Percentiles rank a stretch among this genome's conserved stretches.
Evolutionary conservation across 1,140 invertebrate genomes (phyloP).

Genomic region (Drosophila bipectinata): DNA sequence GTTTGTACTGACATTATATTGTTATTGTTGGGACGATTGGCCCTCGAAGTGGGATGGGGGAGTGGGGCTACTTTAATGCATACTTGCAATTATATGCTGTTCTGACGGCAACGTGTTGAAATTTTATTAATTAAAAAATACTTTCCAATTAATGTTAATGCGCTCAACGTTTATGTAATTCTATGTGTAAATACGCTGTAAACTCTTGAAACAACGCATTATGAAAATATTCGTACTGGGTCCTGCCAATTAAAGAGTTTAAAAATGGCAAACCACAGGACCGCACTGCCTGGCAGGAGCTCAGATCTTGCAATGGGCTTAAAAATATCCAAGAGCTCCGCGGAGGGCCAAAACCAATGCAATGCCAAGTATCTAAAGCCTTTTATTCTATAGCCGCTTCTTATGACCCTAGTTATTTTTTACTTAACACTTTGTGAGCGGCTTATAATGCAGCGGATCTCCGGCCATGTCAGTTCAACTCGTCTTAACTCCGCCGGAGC

Average conservation of each 20-base stretch:
- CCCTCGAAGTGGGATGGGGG: constrained; percentile 10
- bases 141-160: constrained; percentile 79
- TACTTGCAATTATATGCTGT: constrained; percentile 66
- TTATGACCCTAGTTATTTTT: constrained; percentile 43
- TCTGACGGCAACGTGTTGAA: constrained; percentile 56
- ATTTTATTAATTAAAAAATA: constrained; percentile 81
- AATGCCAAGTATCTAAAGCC: constrained; percentile 28
- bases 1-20: constrained; percentile 70
- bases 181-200: constrained; percentile 64
- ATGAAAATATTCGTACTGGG: constrained; percentile 18
- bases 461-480: constrained; percentile 1
- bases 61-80: constrained; percentile 38
- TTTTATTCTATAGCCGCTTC: constrained; percentile 11
- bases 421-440: constrained; percentile 44
- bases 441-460: constrained; percentile 36
- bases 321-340: background rate
- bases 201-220: constrained; percentile 44
- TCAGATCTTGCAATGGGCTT: background rate
- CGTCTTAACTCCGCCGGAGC: constrained; percentile 15
- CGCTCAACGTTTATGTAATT: constrained; percentile 79
- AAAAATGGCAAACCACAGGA: constrained; percentile 9
- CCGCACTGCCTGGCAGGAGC: background rate
- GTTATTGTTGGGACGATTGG: constrained; percentile 57
- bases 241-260: constrained; percentile 44
- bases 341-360: constrained; percentile 3